A percentile compares a stretch with the other conserved stretches of the same genome.
phyloP scores from a whole-genome alignment of 2,113 vertebrate species.

The Myotis davidii region DNA sequence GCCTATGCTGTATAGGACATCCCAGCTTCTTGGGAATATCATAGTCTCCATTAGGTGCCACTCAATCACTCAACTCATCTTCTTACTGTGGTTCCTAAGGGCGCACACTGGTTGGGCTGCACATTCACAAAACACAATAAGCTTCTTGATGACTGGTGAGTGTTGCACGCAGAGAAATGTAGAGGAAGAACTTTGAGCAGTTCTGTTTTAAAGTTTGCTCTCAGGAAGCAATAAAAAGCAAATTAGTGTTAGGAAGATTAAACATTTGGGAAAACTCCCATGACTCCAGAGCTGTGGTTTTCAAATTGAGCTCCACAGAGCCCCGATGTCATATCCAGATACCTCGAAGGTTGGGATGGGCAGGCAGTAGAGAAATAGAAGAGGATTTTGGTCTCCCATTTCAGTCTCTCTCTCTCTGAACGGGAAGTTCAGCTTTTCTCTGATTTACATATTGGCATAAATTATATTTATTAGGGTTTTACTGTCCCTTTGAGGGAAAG shows the following conservation, averaged over 20 bases:
- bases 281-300: constrained; percentile 3
- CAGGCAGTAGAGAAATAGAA: background rate
- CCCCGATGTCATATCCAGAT: background rate
- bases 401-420: background rate
- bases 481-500: background rate
- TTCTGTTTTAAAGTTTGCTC: background rate
- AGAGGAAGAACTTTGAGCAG: background rate
- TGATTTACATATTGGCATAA: background rate
- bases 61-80: background rate
- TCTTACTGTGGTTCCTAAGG: background rate
- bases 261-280: constrained; percentile 23
- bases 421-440: constrained; percentile 11
- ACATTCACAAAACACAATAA: background rate
- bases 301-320: background rate
- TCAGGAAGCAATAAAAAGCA: constrained; percentile 42
- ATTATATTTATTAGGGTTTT: constrained; percentile 15
- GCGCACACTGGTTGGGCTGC: accelerated
- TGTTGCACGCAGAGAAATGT: background rate
- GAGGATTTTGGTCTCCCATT: background rate
- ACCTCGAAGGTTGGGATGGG: background rate
- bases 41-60: background rate
- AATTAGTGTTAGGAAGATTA: background rate
- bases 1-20: background rate
- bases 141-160: background rate
- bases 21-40: background rate